These are phyloP conservation scores for Iselma pallidipennis DNA, from an alignment of 2,888 invertebrate genomes.

Conservation along the genomic window DNA sequence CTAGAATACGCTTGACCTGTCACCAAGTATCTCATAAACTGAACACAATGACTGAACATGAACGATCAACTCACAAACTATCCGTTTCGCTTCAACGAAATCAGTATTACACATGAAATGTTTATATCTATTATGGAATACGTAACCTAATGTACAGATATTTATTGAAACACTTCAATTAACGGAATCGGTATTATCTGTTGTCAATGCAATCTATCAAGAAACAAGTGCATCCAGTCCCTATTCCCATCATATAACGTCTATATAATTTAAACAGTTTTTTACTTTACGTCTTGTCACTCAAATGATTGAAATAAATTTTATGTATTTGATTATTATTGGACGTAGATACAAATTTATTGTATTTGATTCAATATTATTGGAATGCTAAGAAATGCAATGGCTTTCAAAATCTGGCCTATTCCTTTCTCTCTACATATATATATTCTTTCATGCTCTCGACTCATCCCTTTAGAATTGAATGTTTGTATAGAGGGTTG, in stretches of 20 bases:
- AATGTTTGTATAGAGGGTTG: slow-evolving; percentile 3
- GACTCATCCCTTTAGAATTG: background rate
- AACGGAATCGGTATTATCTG: no score
- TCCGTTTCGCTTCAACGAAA: background rate
- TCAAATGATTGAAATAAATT: background rate
- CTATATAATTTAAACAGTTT: no score
- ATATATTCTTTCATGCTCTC: background rate
- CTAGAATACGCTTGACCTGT: slow-evolving; percentile 42
- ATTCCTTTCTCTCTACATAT: background rate
- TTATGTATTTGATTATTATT: background rate
- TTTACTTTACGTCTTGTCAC: no score
- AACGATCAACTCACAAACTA: background rate
- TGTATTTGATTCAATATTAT: background rate
- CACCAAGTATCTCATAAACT: slow-evolving; percentile 28
- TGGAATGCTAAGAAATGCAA: background rate
- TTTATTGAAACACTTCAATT: background rate
- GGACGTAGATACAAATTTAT: background rate
- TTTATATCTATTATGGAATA: background rate
- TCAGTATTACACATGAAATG: background rate
- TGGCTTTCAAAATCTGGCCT: background rate
- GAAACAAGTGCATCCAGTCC: no score
- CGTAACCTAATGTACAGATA: background rate
- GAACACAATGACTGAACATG: slow-evolving; percentile 9
- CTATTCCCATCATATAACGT: no score
- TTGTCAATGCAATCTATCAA: no score